Base-by-base conservation (phyloP, 2,888 invertebrate species). In the Lepidochrysops patricia region DNA sequence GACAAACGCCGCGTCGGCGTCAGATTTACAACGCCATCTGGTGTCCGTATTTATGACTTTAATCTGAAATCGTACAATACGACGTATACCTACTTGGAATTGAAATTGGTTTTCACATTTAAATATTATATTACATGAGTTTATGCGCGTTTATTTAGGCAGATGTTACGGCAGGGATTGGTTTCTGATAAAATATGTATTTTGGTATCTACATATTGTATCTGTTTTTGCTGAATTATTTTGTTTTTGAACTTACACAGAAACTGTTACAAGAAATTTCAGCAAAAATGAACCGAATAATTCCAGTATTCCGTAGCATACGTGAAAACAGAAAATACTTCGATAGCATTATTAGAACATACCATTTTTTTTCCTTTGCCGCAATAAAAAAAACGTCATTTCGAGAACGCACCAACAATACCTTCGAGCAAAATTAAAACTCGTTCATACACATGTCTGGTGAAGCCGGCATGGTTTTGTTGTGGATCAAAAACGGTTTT, bases 1-100 rank as follows among this genome's bases (percentile, higher is more conserved):
- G 84, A 86, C 87, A 85, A 84, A 84, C 81, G 84, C 75, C 79
- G 82, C 80, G 84, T 84, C 77, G 84, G 83, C 79, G 73, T 74
- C 80, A 79, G 84, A 87, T 87, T 84, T 85, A 87, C 84, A 81
- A 76, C 74, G 80, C 79, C 85, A 84, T 83, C 84, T 87, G 87
- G 82, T 79, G 80, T 72, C 67, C 73, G 77, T 81, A 88, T 88
- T 87, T 87, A 88, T 85, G 86, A 84, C 76, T 86, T 87, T 87
- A 87, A 88, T 87, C 85, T 84, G 80, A 72, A 60, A 50, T 58
- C 43, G 60, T 62, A 63, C 60, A 35, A 49, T 54, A 43, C 50
- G 35, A 57, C 29, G 26, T 27, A 32, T 60, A 56, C 61, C 37
- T 52, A 58, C 58, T 60, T 60, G 27, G 37, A 37, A 35, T 59